Evolutionary conservation across 1,140 invertebrate genomes (phyloP).

Genomic region (Drosophila ogumai): DNA sequence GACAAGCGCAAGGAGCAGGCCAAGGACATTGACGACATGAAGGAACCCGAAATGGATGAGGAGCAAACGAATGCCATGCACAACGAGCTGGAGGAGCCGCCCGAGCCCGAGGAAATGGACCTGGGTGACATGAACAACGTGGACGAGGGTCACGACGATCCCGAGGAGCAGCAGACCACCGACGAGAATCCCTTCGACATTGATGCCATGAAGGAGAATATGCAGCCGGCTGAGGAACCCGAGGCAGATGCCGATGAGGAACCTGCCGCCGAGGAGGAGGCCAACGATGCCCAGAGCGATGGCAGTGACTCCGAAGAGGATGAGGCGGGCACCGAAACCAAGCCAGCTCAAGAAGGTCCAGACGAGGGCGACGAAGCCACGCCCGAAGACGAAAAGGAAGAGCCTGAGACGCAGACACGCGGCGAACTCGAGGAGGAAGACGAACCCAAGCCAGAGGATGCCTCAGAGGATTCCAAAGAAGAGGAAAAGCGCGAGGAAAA

Average conservation of each 20-base stretch:
- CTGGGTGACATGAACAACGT: conserved; percentile 94
- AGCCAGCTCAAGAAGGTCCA: conserved; percentile 85
- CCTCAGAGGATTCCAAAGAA: conserved; percentile 68
- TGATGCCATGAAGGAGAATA: conserved; percentile 89
- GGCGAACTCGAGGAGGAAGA: conserved; percentile 69
- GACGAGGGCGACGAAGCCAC: conserved; percentile 85
- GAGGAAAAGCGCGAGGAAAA: conserved; percentile 80
- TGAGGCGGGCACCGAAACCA: conserved; percentile 72
- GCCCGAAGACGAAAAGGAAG: conserved; percentile 85
- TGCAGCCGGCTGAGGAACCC: conserved; percentile 84
- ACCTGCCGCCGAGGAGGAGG: conserved; percentile 85
- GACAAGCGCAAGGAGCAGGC: conserved; percentile 80
- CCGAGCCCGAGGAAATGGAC: conserved; percentile 93
- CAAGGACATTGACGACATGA: conserved; percentile 86
- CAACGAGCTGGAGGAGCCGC: conserved; percentile 90
- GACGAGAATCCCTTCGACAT: conserved; percentile 94
- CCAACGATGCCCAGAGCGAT: conserved; percentile 85
- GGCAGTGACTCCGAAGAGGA: conserved; percentile 83
- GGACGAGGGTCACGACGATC: conserved; percentile 90
- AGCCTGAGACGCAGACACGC: conserved; percentile 80
- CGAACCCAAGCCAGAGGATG: conserved; percentile 61
- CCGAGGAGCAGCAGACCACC: conserved; percentile 86
- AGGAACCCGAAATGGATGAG: conserved; percentile 92
- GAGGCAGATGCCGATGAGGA: conserved; percentile 82
- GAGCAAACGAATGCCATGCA: conserved; percentile 95